Conservation (phyloP, 2,113 vertebrate genomes). For the Rostratula benghalensis region DNA sequence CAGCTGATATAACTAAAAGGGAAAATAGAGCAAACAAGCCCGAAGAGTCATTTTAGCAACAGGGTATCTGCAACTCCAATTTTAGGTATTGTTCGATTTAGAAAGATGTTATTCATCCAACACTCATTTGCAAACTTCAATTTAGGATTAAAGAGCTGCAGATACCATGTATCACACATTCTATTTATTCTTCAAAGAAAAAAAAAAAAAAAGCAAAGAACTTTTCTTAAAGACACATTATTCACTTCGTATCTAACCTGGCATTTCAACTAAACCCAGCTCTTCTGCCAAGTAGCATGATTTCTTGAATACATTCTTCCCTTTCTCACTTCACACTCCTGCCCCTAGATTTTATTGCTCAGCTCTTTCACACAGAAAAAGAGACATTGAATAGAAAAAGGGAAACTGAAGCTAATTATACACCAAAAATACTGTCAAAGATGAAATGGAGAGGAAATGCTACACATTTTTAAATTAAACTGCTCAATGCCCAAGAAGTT, state of each 20-base stretch:
- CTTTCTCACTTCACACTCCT: slow-evolving; percentile 7
- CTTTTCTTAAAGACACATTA: slow-evolving; percentile 26
- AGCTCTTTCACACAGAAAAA: background rate
- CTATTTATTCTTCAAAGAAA: slow-evolving; percentile 4
- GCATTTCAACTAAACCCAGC: slow-evolving; percentile 6
- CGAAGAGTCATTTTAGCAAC: background rate
- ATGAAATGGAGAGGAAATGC: slow-evolving; percentile 18
- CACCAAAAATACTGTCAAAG: background rate
- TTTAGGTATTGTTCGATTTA: background rate
- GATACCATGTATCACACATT: background rate
- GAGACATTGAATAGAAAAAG: background rate
- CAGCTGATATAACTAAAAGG: slow-evolving; percentile 20
- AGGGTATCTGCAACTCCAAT: background rate
- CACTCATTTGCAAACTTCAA: background rate
- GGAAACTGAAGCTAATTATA: slow-evolving; percentile 7
- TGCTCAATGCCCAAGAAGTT: background rate
- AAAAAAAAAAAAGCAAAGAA: background rate
- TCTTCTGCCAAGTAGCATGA: background rate
- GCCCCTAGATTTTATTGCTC: background rate
- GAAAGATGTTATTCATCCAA: slow-evolving; percentile 2
- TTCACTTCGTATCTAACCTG: slow-evolving; percentile 5
- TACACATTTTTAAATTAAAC: slow-evolving; percentile 5
- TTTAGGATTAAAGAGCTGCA: background rate
- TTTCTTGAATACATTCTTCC: background rate
- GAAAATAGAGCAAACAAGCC: slow-evolving; percentile 8